These are phyloP conservation scores for Coenonympha glycerion DNA, from an alignment of 2,888 invertebrate genomes.

Conservation along the genomic window DNA sequence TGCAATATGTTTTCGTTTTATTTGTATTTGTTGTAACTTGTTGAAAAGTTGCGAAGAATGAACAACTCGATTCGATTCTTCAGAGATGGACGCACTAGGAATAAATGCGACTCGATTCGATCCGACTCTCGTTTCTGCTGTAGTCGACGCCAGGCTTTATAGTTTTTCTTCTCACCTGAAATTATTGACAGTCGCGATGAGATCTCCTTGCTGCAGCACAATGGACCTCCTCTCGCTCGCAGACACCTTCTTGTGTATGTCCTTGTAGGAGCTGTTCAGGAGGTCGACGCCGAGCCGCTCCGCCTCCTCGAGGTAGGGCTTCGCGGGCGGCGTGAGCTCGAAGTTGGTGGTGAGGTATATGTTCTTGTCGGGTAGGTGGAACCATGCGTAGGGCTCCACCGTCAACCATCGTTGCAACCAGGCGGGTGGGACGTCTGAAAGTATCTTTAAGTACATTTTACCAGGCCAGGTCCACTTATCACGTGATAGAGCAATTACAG, in stretches of 20 bases:
- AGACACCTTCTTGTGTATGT: conserved; percentile 49
- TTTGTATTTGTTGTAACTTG: too few species aligned
- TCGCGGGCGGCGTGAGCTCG: conserved; percentile 66
- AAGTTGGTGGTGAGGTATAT: conserved; percentile 84
- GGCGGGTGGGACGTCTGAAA: conserved; percentile 75
- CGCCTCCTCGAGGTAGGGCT: conserved; percentile 47
- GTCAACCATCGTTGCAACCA: conserved; percentile 80
- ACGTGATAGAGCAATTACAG: too few species aligned
- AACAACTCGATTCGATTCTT: too few species aligned
- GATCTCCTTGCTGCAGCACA: conserved; percentile 45
- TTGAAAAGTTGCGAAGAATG: too few species aligned
- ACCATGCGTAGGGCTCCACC: conserved; percentile 72
- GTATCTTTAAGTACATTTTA: background rate
- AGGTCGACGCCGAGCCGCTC: conserved; percentile 47
- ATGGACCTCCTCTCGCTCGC: conserved; percentile 29
- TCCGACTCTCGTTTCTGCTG: too few species aligned
- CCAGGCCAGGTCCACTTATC: too few species aligned
- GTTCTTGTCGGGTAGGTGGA: conserved; percentile 83
- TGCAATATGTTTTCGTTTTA: too few species aligned
- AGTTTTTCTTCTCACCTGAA: conserved; percentile 47
- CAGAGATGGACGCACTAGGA: too few species aligned
- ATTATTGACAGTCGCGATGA: conserved; percentile 60
- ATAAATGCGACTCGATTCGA: too few species aligned
- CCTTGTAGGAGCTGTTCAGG: conserved; percentile 42
- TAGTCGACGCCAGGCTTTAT: too few species aligned